Evolutionary conservation across 2,888 invertebrate species (phyloP).

Genomic region (Hedya salicella): DNA sequence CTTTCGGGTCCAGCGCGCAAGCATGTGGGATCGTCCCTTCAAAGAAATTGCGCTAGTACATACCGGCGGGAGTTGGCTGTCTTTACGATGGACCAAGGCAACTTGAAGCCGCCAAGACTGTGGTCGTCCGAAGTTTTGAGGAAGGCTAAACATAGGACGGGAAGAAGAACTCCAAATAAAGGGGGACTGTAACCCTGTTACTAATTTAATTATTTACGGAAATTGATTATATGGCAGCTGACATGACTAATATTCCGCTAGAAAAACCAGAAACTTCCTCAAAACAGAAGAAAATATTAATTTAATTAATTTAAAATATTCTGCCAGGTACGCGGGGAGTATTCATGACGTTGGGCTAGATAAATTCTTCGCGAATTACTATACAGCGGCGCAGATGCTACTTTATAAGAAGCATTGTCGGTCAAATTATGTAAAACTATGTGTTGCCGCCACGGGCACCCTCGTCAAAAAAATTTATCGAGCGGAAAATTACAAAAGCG

Average conservation of each 20-base stretch:
- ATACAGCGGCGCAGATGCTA: neutral
- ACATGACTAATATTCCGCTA: no score
- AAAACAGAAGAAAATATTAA: no score
- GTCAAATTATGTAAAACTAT: no score
- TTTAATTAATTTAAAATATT: neutral
- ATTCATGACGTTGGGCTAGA: neutral
- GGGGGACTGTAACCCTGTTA: neutral
- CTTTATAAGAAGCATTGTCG: no score
- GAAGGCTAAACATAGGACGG: neutral
- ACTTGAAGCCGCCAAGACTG: neutral
- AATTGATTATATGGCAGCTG: no score
- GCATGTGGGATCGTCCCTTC: neutral
- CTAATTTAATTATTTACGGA: no score
- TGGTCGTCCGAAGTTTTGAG: neutral
- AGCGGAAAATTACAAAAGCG: no score
- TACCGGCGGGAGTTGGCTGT: neutral
- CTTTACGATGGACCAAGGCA: neutral
- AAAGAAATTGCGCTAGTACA: neutral
- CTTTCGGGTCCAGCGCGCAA: neutral
- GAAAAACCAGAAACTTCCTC: no score
- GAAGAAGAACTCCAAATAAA: neutral
- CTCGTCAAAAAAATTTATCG: no score
- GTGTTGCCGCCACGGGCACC: no score
- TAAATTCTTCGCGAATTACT: neutral
- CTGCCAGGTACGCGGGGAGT: neutral